These are phyloP conservation scores for Megaustenia siamemsis DNA, from an alignment of 2,888 invertebrate genomes.

Conservation along the genomic window DNA sequence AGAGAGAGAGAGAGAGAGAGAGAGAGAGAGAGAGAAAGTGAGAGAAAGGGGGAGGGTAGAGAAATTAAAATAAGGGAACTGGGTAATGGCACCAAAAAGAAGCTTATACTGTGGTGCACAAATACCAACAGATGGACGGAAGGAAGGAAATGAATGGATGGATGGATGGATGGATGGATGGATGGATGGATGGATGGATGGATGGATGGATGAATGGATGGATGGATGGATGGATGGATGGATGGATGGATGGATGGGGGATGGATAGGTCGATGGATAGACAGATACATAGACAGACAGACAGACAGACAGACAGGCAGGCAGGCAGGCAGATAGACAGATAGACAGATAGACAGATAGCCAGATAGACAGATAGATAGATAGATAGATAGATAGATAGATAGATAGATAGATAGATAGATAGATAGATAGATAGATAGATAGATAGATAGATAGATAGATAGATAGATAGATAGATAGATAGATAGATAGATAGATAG, in stretches of 20 bases:
- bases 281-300: not conserved
- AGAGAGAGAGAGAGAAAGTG: slow-evolving; percentile 1
- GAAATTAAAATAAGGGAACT: not conserved
- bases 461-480: no score
- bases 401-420: no score
- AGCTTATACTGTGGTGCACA: slow-evolving; percentile 14
- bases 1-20: slow-evolving; percentile 20
- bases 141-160: no score
- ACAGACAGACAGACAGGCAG: not conserved
- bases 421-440: no score
- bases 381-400: no score
- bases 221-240: not conserved
- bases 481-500: no score
- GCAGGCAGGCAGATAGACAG: not conserved
- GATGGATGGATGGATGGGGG: no score
- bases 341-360: no score
- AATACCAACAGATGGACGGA: no score
- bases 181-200: not conserved
- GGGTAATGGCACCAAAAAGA: slow-evolving; percentile 1
- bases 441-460: no score
- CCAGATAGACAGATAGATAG: no score
- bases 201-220: not conserved
- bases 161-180: no score
- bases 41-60: not conserved
- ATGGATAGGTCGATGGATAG: not conserved